Evolutionary conservation across 1,140 invertebrate species (phyloP), one percentile per base, ranked within the genome.

Genomic region (Pseudachorutes palmiensis): DNA sequence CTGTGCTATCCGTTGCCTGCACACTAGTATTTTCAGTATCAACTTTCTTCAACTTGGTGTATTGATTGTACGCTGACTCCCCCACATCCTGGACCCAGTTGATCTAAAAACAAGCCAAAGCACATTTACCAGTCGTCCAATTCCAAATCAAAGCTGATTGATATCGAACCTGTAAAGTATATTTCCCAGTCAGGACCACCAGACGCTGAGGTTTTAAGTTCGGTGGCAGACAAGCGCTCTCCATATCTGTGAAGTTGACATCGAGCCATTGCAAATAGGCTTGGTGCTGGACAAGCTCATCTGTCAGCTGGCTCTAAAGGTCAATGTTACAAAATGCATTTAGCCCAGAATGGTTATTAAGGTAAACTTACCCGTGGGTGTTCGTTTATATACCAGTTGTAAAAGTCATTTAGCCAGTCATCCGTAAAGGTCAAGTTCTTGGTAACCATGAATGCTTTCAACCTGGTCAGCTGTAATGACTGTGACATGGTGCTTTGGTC

Each of bases 141-240:
- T n/a, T n/a, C n/a, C n/a, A n/a, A n/a, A n/a, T n/a, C n/a, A n/a
- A n/a, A n/a, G n/a, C n/a, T n/a, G n/a, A n/a, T n/a, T n/a, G n/a
- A n/a, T n/a, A n/a, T n/a, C n/a, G n/a, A n/a, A 78, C 83, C 78
- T 88, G 87, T 31, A 88, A 75, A 62, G 80, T 81, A 76, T 81
- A 86, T 70, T 72, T 80, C 28, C 81, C 83, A 65, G 72, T 76
- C 1, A 88, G 74, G 0, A 76, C 75, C 29, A 72, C 77, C 66
- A 78, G 80, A 22, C 77, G 76, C 64, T 79, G 73, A 22, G 75
- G 74, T 0, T 66, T 62, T 29, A 86, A 65, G 74, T 82, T 79
- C 2, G 65, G 71, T 24, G 86, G 86, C 49, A 88, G 76, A 75
- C 80, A 82, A 32, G 77, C 75, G 51, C 78, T 77, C 61, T 80